Conservation (phyloP, 2,797 vertebrate species). For the Lindbergichthys nudifrons region DNA sequence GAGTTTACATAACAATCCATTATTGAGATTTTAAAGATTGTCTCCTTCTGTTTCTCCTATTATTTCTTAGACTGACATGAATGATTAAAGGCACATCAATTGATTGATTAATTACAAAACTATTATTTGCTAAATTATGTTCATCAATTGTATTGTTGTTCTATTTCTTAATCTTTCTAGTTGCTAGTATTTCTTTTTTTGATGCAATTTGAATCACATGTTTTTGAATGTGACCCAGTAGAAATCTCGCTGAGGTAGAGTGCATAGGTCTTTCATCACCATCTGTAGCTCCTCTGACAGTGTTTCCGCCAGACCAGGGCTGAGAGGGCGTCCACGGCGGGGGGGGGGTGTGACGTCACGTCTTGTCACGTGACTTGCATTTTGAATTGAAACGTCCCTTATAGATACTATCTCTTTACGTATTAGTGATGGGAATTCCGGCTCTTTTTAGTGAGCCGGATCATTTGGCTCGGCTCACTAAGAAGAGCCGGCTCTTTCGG, state of each 20-base stretch:
- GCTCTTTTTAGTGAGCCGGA: no score
- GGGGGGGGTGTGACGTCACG: no score
- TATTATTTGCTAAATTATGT: no score
- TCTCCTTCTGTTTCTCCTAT: slow-evolving; percentile 36
- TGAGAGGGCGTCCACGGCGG: no score
- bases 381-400: no score
- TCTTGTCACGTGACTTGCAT: no score
- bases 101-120: slow-evolving; percentile 29
- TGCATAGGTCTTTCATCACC: slow-evolving; percentile 24
- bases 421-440: no score
- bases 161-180: background rate
- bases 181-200: background rate
- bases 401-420: no score
- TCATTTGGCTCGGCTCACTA: no score
- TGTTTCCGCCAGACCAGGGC: no score
- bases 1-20: slow-evolving; percentile 46
- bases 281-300: slow-evolving; percentile 16
- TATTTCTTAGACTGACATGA: slow-evolving; percentile 35
- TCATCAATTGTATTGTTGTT: no score
- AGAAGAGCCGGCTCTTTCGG: no score
- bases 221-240: background rate
- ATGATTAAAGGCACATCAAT: slow-evolving; percentile 18
- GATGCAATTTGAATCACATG: background rate
- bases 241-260: background rate
- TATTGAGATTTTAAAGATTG: slow-evolving; percentile 41